phyloP scores from a whole-genome alignment of 2,113 vertebrate species.

The Phylloscopus trochilus region DNA sequence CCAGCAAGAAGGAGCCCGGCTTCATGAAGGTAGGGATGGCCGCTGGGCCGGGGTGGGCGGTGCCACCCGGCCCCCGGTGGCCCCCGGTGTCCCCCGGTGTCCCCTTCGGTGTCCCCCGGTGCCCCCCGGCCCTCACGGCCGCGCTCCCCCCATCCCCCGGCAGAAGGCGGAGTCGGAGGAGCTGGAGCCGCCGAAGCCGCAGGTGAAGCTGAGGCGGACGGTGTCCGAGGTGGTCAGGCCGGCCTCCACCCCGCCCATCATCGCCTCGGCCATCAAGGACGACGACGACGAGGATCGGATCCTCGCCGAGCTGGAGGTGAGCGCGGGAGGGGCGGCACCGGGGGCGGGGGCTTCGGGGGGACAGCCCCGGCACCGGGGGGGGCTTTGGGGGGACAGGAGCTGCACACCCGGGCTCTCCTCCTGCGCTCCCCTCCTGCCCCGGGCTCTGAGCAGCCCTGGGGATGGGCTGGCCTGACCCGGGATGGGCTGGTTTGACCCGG shows the following conservation, averaged over 20 bases:
- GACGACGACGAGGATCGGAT: constrained; percentile 85
- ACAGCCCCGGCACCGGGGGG: too few relatives aligned
- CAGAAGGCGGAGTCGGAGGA: constrained; percentile 93
- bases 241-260: constrained; percentile 88
- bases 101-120: too few relatives aligned
- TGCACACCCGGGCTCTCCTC: too few relatives aligned
- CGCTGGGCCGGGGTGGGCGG: background rate
- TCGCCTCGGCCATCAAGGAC: constrained; percentile 85
- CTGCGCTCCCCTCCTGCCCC: too few relatives aligned
- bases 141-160: background rate
- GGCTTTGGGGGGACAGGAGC: too few relatives aligned
- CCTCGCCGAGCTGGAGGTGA: constrained; percentile 89
- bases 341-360: too few relatives aligned
- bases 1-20: constrained; percentile 83
- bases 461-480: too few relatives aligned
- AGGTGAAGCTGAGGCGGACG: constrained; percentile 87
- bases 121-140: background rate
- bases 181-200: constrained; percentile 87
- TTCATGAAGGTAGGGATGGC: constrained; percentile 73
- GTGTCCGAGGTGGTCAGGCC: constrained; percentile 92
- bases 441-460: too few relatives aligned
- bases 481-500: too few relatives aligned
- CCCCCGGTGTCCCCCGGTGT: background rate
- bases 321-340: background rate
- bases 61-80: too few relatives aligned